These are phyloP conservation scores for Sclerodermus sp. DNA, from an alignment of 2,888 invertebrate species.

Conservation along the genomic window DNA sequence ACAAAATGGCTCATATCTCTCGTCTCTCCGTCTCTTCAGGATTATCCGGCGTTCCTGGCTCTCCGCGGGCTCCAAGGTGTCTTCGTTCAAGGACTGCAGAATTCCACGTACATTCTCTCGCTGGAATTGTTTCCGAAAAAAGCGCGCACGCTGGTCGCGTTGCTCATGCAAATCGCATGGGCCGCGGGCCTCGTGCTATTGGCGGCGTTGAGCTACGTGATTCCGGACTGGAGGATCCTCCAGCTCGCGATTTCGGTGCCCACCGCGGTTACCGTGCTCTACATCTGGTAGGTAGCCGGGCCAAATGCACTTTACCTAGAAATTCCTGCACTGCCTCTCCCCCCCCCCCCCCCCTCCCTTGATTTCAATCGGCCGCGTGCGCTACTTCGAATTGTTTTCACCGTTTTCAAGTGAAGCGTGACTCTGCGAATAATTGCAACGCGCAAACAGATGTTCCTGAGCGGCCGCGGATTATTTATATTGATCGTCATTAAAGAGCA, in stretches of 20 bases:
- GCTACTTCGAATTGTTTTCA: no score
- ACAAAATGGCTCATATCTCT: no score
- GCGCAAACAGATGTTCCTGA: no score
- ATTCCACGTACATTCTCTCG: conserved; percentile 58
- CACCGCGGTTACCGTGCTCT: conserved; percentile 56
- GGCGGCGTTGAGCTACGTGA: conserved; percentile 56
- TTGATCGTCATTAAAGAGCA: no score
- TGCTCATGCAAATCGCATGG: conserved; percentile 59
- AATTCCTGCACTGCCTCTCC: no score
- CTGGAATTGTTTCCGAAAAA: conserved; percentile 59
- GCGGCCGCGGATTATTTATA: no score
- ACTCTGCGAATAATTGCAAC: no score
- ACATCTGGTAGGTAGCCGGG: conserved; percentile 46
- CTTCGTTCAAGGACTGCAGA: conserved; percentile 60
- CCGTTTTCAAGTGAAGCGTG: no score
- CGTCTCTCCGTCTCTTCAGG: conserved; percentile 21
- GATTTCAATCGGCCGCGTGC: no score
- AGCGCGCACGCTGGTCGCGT: conserved; percentile 58
- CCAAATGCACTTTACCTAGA: no score
- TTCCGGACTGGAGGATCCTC: conserved; percentile 61
- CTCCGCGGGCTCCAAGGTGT: conserved; percentile 57
- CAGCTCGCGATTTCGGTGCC: conserved; percentile 60
- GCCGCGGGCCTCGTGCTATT: conserved; percentile 57
- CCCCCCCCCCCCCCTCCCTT: no score
- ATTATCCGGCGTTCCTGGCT: conserved; percentile 50